Percentiles rank a stretch among this genome's conserved stretches.
Evolutionary conservation across 2,888 invertebrate genomes (phyloP).

Genomic region (Phymatocera aterrima): DNA sequence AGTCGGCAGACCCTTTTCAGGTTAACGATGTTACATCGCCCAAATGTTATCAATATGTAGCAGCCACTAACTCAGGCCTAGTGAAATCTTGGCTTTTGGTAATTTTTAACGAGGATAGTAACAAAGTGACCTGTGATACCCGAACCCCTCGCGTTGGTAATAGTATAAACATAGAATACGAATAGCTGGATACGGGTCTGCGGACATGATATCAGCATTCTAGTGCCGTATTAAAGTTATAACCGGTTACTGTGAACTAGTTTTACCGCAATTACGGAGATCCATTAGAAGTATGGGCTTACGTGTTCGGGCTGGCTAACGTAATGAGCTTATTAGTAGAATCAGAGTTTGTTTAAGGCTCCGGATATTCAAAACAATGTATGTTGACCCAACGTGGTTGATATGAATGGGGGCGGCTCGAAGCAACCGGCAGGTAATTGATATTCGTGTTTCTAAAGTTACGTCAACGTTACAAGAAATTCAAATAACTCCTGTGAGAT

Average conservation of each 20-base stretch:
- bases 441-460: too few relatives aligned
- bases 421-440: too few relatives aligned
- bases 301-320: neutral
- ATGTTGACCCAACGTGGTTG: neutral
- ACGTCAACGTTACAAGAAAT: too few relatives aligned
- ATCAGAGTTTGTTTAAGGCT: neutral
- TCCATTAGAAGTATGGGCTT: slow-evolving; percentile 11
- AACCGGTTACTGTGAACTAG: slow-evolving; percentile 26
- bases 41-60: slow-evolving; percentile 41
- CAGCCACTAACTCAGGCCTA: slow-evolving; percentile 7
- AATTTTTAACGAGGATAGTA: slow-evolving; percentile 25
- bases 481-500: too few relatives aligned
- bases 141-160: slow-evolving; percentile 7
- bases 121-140: slow-evolving; percentile 17
- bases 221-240: slow-evolving; percentile 4
- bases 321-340: slow-evolving; percentile 19
- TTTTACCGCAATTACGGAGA: slow-evolving; percentile 26
- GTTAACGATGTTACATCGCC: slow-evolving; percentile 33
- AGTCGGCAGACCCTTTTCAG: slow-evolving; percentile 31
- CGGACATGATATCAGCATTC: slow-evolving; percentile 27
- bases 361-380: neutral
- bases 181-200: neutral
- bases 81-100: slow-evolving; percentile 9
- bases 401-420: too few relatives aligned
- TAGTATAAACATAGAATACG: neutral